phyloP scores from a whole-genome alignment of 1,140 invertebrate genomes.

The Ctenoplectra terminalis region DNA sequence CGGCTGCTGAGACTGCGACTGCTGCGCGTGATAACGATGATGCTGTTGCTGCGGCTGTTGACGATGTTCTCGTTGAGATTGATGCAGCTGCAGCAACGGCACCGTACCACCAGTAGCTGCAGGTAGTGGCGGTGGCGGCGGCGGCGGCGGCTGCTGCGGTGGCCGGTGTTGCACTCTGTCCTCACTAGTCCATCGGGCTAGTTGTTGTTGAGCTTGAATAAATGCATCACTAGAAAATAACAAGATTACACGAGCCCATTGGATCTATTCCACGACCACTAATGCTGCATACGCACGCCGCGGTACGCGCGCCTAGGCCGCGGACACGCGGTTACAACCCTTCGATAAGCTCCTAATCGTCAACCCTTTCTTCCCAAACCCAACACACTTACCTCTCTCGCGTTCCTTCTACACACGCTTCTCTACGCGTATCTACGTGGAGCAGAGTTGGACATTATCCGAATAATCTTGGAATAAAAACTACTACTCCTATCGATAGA shows the following conservation, averaged over 20 bases:
- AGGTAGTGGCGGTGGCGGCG: slow-evolving; percentile 54
- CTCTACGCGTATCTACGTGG: background rate
- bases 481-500: too few relatives aligned
- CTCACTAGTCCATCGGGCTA: slow-evolving; percentile 95
- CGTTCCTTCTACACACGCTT: background rate
- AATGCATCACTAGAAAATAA: slow-evolving; percentile 96
- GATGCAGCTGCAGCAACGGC: slow-evolving; percentile 48
- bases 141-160: slow-evolving; percentile 76
- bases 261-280: slow-evolving; percentile 78
- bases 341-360: slow-evolving; percentile 10
- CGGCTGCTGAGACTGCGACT: slow-evolving; percentile 83
- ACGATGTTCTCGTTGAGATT: slow-evolving; percentile 20
- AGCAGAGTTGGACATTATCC: too few relatives aligned
- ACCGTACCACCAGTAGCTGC: slow-evolving; percentile 17
- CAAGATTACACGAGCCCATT: slow-evolving; percentile 84
- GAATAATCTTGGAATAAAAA: too few relatives aligned
- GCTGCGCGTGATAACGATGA: slow-evolving; percentile 48
- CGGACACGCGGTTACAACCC: background rate
- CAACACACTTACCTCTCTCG: background rate
- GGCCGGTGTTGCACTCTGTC: slow-evolving; percentile 86
- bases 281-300: slow-evolving; percentile 68
- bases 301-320: background rate
- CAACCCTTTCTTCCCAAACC: background rate
- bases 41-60: slow-evolving; percentile 50
- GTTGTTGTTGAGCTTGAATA: slow-evolving; percentile 96